Conservation (phyloP, 1,140 invertebrate species). For the Drosophila leontia region DNA sequence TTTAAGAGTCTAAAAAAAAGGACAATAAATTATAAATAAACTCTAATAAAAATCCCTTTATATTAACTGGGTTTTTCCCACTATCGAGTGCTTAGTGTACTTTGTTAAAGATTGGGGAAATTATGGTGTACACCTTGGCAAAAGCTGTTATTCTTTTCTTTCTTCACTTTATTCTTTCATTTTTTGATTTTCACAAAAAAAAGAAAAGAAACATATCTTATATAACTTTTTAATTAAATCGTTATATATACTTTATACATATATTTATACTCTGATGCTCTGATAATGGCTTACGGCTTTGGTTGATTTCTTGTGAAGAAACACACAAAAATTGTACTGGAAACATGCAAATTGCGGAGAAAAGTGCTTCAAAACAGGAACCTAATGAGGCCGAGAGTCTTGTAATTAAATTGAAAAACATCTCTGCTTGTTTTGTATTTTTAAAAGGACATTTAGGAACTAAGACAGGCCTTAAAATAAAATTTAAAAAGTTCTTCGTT, state of each 20-base stretch:
- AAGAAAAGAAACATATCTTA: constrained; percentile 54
- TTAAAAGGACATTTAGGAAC: neutral
- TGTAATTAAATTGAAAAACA: constrained; percentile 39
- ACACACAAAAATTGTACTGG: constrained; percentile 10
- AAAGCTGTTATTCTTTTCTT: constrained; percentile 12
- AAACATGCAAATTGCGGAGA: constrained; percentile 63
- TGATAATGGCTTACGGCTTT: constrained; percentile 69
- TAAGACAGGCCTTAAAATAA: neutral
- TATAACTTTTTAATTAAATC: constrained; percentile 82
- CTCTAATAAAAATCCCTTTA: too few species aligned
- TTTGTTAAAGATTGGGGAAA: neutral
- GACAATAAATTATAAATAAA: neutral
- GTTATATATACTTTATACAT: constrained; percentile 45
- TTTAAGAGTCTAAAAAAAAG: neutral
- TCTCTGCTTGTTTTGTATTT: neutral
- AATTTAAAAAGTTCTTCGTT: neutral
- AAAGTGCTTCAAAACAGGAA: constrained; percentile 25
- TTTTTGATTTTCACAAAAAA: constrained; percentile 13
- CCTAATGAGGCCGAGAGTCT: constrained; percentile 43
- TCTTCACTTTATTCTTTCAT: neutral
- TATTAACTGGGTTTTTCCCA: rapidly evolving
- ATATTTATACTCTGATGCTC: constrained; percentile 18
- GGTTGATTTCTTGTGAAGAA: constrained; percentile 12
- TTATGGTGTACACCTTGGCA: neutral
- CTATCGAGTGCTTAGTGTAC: constrained; percentile 3